These are phyloP conservation scores for Athrips mouffetella DNA, from an alignment of 2,888 invertebrate genomes.

Conservation along the genomic window DNA sequence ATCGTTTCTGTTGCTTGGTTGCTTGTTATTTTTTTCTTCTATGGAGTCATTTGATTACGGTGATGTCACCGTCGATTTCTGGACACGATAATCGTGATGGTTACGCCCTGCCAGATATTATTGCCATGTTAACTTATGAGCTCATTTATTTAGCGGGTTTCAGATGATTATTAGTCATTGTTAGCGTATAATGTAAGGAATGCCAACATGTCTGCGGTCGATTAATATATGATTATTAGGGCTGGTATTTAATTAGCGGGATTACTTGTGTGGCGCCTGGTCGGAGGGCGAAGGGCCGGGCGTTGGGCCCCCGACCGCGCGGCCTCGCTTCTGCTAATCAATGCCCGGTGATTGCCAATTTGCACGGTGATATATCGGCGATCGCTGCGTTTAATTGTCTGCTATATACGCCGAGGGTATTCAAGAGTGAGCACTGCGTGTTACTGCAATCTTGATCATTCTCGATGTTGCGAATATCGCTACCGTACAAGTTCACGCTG, in stretches of 20 bases:
- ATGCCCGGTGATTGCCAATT: constrained; percentile 64
- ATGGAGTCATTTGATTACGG: constrained; percentile 53
- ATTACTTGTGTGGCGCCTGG: constrained; percentile 41
- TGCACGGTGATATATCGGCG: constrained; percentile 53
- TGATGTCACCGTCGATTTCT: constrained; percentile 66
- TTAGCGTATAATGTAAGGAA: constrained; percentile 51
- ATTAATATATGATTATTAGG: constrained; percentile 67
- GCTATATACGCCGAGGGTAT: constrained; percentile 7
- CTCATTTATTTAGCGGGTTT: constrained; percentile 57
- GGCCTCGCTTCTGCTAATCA: constrained; percentile 46
- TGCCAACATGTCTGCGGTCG: constrained; percentile 47
- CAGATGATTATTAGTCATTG: constrained; percentile 50
- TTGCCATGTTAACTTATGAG: constrained; percentile 58
- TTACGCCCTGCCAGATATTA: constrained; percentile 55
- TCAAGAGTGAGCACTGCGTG: background rate
- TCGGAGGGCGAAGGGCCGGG: background rate
- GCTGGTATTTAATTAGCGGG: constrained; percentile 50
- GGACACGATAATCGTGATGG: constrained; percentile 64
- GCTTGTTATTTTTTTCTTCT: constrained; percentile 48
- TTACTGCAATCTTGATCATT: constrained; percentile 10
- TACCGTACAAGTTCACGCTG: background rate
- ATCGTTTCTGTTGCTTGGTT: constrained; percentile 51
- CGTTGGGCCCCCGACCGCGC: constrained; percentile 30
- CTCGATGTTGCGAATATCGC: background rate
- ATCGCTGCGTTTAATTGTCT: constrained; percentile 49